A percentile compares a stretch with the other conserved stretches of the same genome.
Conservation (phyloP, 2,888 invertebrate genomes). For the Eugnorisma glareosa region DNA sequence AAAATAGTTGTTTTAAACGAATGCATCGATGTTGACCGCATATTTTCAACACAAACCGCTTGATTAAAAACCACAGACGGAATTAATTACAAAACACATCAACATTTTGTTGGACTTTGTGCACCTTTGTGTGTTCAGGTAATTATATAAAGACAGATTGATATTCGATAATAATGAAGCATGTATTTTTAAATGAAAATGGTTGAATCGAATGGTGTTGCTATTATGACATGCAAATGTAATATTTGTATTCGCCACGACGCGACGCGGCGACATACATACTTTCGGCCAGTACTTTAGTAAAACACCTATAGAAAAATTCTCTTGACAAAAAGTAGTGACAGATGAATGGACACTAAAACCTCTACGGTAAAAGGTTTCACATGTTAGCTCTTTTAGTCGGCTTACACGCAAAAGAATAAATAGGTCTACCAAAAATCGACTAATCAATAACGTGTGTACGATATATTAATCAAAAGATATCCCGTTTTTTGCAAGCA, state of each 20-base stretch:
- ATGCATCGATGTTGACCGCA: constrained; percentile 79
- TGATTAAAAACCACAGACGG: constrained; percentile 78
- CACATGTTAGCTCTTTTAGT: constrained; percentile 55
- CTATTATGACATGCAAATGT: constrained; percentile 19
- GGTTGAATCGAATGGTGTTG: neutral
- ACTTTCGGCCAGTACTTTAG: neutral
- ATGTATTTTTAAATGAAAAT: constrained; percentile 28
- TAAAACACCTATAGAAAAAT: constrained; percentile 1
- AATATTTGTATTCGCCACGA: constrained; percentile 7
- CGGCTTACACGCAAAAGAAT: constrained; percentile 47
- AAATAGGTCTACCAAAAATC: constrained; percentile 62
- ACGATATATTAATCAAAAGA: constrained; percentile 87
- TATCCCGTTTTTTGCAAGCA: constrained; percentile 86
- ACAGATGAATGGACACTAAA: constrained; percentile 39
- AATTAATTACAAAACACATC: constrained; percentile 72
- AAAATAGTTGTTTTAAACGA: constrained; percentile 80
- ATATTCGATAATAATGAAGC: constrained; percentile 42
- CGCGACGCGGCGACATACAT: too few species aligned
- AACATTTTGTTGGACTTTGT: constrained; percentile 54
- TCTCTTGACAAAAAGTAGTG: constrained; percentile 13
- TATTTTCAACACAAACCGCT: constrained; percentile 78
- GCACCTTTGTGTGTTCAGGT: constrained; percentile 51
- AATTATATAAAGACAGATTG: constrained; percentile 53
- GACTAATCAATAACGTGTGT: constrained; percentile 70
- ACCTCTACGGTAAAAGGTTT: constrained; percentile 61